Base-by-base conservation (phyloP, 2,888 invertebrate species). In the Pardosa pseudoannulata region DNA sequence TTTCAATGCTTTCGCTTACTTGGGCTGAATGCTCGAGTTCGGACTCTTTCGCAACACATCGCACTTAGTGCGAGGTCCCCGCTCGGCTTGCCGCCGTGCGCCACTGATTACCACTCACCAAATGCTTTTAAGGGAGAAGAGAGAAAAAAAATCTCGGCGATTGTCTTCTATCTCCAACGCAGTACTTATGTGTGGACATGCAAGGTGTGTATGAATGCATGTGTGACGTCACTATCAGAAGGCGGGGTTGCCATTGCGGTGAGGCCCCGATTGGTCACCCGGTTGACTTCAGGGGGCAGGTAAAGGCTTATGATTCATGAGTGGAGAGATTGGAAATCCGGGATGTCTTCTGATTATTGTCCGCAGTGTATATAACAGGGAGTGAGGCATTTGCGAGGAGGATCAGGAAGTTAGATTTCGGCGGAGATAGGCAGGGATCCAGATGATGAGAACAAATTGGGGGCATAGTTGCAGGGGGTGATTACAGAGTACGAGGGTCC, bases 271-370 rank as follows among this genome's bases (percentile, higher is more conserved):
- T 82, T 82, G 81, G 81, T 29, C 68, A 75, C 75, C 64, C 65
- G 76, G 23, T 27, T 82, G 75, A 68, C 81, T 41, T 27, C 62
- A 75, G 70, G 36, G 82, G 65, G 71, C 50, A 65, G 73, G 73
- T 79, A 80, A 80, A 80, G 80, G 80, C 65, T 80, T 74, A 80
- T 80, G 80, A 80, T 80, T 80, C 80, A 80, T 74, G 76, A 76
- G 82, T 76, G 82, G 79, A 39, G 41, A 64, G 46, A 67, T 73
- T 68, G 74, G 41, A 31, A 68, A 82, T 75, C 75, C 81, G 70
- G 81, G 62, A 73, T 81, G 73, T 5, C 32, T 67, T 67, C 36
- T 32, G 36, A 32, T 67, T 67, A 56, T 16, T 23, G 56, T 23
- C 19, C 23, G 5, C 19, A 6, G 23, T n/a, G 41, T 9, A 13